Percentiles rank a stretch among this genome's conserved stretches.
Conservation (phyloP, 2,888 invertebrate species). For the Yponomeuta evonymella region DNA sequence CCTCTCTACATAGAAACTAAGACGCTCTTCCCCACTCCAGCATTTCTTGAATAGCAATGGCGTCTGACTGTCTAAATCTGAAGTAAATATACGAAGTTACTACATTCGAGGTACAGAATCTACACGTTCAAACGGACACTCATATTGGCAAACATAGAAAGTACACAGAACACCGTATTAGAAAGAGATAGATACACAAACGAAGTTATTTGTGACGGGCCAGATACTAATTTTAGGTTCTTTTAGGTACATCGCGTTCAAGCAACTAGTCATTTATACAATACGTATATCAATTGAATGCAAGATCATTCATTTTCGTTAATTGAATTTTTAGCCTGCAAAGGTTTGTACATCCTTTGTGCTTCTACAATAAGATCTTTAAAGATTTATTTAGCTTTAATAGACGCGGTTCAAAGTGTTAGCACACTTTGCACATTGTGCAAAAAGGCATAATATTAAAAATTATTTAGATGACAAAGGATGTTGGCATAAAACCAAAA, state of each 20-base stretch:
- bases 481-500: no score
- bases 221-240: conserved; percentile 41
- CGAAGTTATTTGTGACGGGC: conserved; percentile 38
- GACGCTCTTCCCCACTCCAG: conserved; percentile 27
- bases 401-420: no score
- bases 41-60: conserved; percentile 4
- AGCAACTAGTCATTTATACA: background rate
- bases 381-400: no score
- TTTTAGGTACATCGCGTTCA: conserved; percentile 38
- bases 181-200: background rate
- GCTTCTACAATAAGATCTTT: no score
- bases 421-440: no score
- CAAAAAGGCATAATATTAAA: no score
- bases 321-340: no score
- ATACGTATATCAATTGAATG: background rate
- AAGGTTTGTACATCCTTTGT: no score
- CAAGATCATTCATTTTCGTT: background rate
- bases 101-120: no score
- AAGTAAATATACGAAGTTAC: background rate
- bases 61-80: background rate
- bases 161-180: background rate
- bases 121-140: no score
- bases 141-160: no score
- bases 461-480: no score
- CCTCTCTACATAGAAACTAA: background rate